Base-by-base conservation (phyloP, 2,113 vertebrate genomes). In the Diglossa brunneiventris region DNA sequence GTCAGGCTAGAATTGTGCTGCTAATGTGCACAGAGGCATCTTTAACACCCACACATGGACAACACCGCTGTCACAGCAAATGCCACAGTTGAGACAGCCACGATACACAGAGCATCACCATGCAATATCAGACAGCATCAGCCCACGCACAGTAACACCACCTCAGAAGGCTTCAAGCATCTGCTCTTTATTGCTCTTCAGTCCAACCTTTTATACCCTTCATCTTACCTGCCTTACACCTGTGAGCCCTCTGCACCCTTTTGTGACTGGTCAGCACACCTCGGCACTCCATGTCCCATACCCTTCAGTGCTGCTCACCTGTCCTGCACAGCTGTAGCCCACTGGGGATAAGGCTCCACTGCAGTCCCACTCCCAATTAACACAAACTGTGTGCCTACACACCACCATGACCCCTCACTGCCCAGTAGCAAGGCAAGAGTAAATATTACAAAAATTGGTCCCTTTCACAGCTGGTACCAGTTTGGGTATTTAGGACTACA, bases 341-440 rank as follows among this genome's bases (percentile, higher is more conserved):
- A 11, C 0, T 24, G 22, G n/a, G n/a, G n/a, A 59, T 59, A 22
- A 59, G 56, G 56, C 14, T 58, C 9, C 21, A 9, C 31, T 3
- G 0, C 22, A 11, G 58, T 23, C n/a, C n/a, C n/a, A 59, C 23
- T 59, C n/a, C 23, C 15, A 59, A 17, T 17, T 4, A 26, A 3
- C 23, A 26, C 58, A 59, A 37, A 37, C 23, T 26, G 10, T 24
- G 33, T 59, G 23, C 58, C 56, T 35, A 26, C 58, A 26, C 58
- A 6, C 3, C 3, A 11, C 3, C 11, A n/a, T 1, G 1, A 9
- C 5, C 2, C 12, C 11, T 15, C 18, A 37, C 1, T 7, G 1
- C 6, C 15, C 20, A 13, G 4, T 1, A 35, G 11, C 28, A 82
- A 82, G 12, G 19, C 11, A 74, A 63, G 11, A 53, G 47, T 28